Evolutionary conservation across 1,140 invertebrate genomes (phyloP), one percentile per base, ranked within the genome.

Genomic region (Drosophila oshimai): DNA sequence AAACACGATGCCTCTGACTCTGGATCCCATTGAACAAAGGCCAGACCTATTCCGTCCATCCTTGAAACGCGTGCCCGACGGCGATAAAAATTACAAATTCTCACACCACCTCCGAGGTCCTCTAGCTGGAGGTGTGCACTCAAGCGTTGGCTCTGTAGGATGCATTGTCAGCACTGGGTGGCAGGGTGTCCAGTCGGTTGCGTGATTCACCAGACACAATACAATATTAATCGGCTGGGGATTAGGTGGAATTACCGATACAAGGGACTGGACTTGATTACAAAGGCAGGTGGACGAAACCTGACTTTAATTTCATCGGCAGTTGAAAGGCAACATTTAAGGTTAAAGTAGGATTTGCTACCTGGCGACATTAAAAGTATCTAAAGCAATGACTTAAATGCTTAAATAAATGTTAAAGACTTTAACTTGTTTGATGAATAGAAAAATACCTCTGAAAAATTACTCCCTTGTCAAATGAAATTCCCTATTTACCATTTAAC

Each of bases 81-180:
- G 68, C 81, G 76, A 86, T 86, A 86, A 86, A 86, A 86, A 80
- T 72, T 76, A 71, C 78, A 83, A 69, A 69, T 65, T 57, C 74
- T 64, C 74, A 75, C 41, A 69, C 65, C 58, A 31, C 26, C 49
- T 24, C 13, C 17, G n/a, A 41, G 15, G 50, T 46, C 45, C 34
- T 37, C 3, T 3, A 26, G 24, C 55, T 15, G n/a, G 37, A 68
- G 69, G 53, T 53, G 54, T 50, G 42, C 51, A 57, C 37, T 37
- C 20, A 34, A 34, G 54, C 77, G 44, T 33, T 29, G 28, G 34
- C 22, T 68, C 12, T 28, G 22, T 7, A 18, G 44, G 54, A 58
- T 72, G 67, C 68, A 72, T 42, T 34, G 68, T 50, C 34, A 12
- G 36, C 29, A 28, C 12, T 24, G 20, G 18, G 7, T 4, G 2